Conservation (phyloP, 2,113 vertebrate genomes). For the Taurulus bubalis region DNA sequence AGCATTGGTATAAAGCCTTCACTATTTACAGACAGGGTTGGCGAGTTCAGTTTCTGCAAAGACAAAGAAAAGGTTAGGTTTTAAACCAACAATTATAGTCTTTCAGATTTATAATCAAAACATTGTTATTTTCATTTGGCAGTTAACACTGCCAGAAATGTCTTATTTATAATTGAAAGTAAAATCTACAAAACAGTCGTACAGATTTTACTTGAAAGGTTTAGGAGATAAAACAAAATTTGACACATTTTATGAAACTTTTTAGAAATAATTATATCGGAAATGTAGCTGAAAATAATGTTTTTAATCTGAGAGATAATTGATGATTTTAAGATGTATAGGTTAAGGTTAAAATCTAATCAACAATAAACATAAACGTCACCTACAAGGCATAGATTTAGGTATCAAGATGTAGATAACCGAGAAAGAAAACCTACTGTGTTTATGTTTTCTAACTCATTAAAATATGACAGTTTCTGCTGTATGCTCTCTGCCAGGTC, state of each 20-base stretch:
- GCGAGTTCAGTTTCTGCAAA: constrained; percentile 95
- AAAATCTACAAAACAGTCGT: not conserved
- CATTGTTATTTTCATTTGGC: not conserved
- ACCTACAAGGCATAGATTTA: not conserved
- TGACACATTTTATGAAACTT: not conserved
- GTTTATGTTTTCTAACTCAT: constrained; percentile 96
- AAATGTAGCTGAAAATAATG: not conserved
- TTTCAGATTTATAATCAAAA: constrained; percentile 13
- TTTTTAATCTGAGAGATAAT: not conserved
- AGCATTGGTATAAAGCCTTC: constrained; percentile 98
- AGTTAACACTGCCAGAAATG: not conserved
- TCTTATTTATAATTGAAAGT: not conserved
- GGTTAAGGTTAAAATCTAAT: not conserved
- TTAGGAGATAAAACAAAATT: not conserved
- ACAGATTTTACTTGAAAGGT: constrained; percentile 2
- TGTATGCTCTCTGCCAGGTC: constrained; percentile 96
- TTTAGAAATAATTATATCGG: not conserved
- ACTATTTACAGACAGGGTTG: constrained; percentile 94
- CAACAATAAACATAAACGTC: not conserved
- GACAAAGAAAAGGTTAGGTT: constrained; percentile 18
- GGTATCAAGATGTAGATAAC: not conserved
- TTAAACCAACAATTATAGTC: not conserved
- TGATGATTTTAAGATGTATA: not conserved
- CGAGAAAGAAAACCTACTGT: constrained; percentile 84
- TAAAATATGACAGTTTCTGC: constrained; percentile 98